phyloP scores from a whole-genome alignment of 2,113 vertebrate genomes.

The Scophthalmus maximus region DNA sequence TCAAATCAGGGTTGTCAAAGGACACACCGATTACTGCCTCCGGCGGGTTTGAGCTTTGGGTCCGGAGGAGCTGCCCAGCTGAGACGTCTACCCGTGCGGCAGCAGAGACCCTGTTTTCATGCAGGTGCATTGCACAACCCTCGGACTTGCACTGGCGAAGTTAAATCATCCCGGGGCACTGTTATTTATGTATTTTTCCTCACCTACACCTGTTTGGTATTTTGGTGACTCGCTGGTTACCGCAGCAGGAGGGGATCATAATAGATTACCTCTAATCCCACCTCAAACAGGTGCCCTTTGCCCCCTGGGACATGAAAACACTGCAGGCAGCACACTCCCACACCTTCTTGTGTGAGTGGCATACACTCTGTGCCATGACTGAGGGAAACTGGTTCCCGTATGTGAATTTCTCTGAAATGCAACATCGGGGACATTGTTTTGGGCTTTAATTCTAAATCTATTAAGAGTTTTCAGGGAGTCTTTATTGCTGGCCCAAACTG shows the following conservation, averaged over 20 bases:
- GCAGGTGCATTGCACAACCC: conserved; percentile 26
- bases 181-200: neutral
- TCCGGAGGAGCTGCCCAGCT: conserved; percentile 4
- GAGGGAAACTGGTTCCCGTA: neutral
- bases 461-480: neutral
- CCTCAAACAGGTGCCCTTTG: conserved; percentile 21
- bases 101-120: conserved; percentile 19
- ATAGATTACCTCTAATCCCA: conserved; percentile 51
- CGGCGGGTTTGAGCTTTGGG: neutral
- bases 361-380: neutral
- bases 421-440: neutral
- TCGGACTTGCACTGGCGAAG: conserved; percentile 13
- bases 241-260: conserved; percentile 21
- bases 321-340: neutral
- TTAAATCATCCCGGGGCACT: conserved; percentile 18
- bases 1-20: conserved; percentile 25
- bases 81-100: conserved; percentile 8
- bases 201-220: conserved; percentile 49
- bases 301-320: conserved; percentile 16
- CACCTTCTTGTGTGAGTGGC: neutral
- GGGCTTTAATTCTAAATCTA: neutral
- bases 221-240: conserved; percentile 48
- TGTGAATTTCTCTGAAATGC: neutral
- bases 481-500: neutral
- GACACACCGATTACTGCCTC: conserved; percentile 15